Evolutionary conservation across 2,888 invertebrate genomes (phyloP).

Genomic region (Copidosoma aretas): DNA sequence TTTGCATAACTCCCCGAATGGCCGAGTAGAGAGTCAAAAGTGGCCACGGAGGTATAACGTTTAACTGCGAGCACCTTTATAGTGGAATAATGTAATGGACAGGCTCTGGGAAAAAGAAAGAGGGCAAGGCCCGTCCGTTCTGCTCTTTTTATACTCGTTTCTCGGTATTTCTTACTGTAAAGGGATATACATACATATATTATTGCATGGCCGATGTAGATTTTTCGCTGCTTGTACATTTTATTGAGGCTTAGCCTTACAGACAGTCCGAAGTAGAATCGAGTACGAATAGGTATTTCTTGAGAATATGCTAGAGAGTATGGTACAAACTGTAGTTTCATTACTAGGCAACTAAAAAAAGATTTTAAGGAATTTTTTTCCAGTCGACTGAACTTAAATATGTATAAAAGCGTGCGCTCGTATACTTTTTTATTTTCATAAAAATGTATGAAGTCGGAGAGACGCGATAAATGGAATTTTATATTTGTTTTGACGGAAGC

Average conservation of each 20-base stretch:
- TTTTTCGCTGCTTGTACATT: background rate
- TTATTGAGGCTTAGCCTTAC: background rate
- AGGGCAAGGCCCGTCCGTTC: background rate
- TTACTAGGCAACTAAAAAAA: slow-evolving; percentile 18
- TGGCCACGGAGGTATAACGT: slow-evolving; percentile 5
- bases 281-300: background rate
- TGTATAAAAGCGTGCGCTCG: no score
- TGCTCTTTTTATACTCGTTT: background rate
- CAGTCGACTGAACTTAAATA: no score
- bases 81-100: slow-evolving; percentile 32
- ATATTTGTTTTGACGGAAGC: no score
- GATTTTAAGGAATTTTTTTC: background rate
- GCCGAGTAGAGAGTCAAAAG: slow-evolving; percentile 11
- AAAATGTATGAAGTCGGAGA: no score
- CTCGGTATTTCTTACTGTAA: no score
- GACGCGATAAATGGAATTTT: no score
- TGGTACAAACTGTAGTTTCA: background rate
- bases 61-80: slow-evolving; percentile 22
- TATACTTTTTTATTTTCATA: no score
- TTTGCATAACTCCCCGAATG: slow-evolving; percentile 49
- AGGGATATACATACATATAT: no score
- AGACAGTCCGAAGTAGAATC: background rate
- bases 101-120: slow-evolving; percentile 5
- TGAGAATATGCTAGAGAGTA: background rate
- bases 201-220: background rate